These are phyloP conservation scores for Pseudolycoriella hygida DNA, from an alignment of 2,888 invertebrate species.

Conservation along the genomic window DNA sequence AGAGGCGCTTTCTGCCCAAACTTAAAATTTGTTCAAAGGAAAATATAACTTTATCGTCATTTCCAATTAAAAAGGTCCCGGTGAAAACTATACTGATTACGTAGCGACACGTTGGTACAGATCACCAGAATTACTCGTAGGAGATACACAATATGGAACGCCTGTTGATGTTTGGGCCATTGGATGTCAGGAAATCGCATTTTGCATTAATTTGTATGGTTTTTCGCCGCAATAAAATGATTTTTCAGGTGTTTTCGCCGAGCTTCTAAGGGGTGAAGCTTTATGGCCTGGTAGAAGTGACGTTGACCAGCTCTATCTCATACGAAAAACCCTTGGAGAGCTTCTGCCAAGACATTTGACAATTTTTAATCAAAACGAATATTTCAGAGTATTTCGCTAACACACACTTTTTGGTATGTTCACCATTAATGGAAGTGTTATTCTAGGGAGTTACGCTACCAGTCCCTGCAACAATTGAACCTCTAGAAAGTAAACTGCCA, in stretches of 20 bases:
- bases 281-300: slow-evolving; percentile 98
- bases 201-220: too few relatives aligned
- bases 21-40: too few relatives aligned
- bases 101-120: slow-evolving; percentile 99
- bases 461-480: slow-evolving; percentile 69
- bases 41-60: too few relatives aligned
- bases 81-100: slow-evolving; percentile 97
- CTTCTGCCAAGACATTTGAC: slow-evolving; percentile 86
- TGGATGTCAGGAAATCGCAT: too few relatives aligned
- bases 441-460: slow-evolving; percentile 72
- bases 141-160: slow-evolving; percentile 82
- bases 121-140: slow-evolving; percentile 90
- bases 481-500: slow-evolving; percentile 75
- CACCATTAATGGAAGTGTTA: slow-evolving; percentile 4
- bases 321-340: slow-evolving; percentile 86
- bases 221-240: too few relatives aligned
- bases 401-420: background rate
- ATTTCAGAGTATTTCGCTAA: slow-evolving; percentile 37
- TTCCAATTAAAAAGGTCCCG: slow-evolving; percentile 44
- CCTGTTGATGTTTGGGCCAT: slow-evolving; percentile 97
- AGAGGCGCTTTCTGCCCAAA: too few relatives aligned
- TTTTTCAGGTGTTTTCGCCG: slow-evolving; percentile 47
- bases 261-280: slow-evolving; percentile 75
- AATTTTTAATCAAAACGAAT: slow-evolving; percentile 90
- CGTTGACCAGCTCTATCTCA: slow-evolving; percentile 93